Base-by-base conservation (phyloP, 2,113 vertebrate genomes). In the Oceanodroma tethys region DNA sequence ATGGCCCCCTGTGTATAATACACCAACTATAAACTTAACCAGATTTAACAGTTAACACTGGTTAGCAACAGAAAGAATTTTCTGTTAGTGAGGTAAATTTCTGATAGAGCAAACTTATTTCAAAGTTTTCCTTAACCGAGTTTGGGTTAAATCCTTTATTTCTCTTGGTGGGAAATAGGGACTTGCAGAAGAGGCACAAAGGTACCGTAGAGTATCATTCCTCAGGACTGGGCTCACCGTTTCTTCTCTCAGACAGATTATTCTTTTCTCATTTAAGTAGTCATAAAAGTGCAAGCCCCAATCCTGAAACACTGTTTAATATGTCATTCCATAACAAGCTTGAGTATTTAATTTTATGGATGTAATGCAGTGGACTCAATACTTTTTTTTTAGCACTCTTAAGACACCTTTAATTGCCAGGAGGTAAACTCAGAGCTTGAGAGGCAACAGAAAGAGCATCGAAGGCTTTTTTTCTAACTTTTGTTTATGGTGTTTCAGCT, bases 1-100 rank as follows among this genome's bases (percentile, higher is more conserved):
- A 0, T 9, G 29, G 7, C 11, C 29, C 27, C 15, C 26, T 83
- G 26, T 4, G 1, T 55, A 3, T 40, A 7, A 21, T 22, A 32
- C 20, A 16, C 13, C 34, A 26, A 6, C 55, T 55, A 7, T 21
- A 70, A 85, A 62, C 7, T 12, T 79, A 15, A 29, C 21, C 86
- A 20, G 34, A 34, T 68, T 68, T 67, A 59, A 36, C 40, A 50
- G 12, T 34, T 53, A 32, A 18, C 50, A 26, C 53, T 80, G 19
- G 30, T 90, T 65, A 87, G 43, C 25, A 84, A 9, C 30, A 42
- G 30, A 62, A 58, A 45, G 7, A 59, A 27, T 75, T 68, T 56
- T 78, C 52, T 50, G 1, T 74, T 56, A 58, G 22, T 70, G 40
- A 62, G 4, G 9, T n/a, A n/a, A 21, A 72, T 53, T 60, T 65